These are phyloP conservation scores for Aphis gossypii DNA, from an alignment of 1,140 invertebrate species.

Conservation along the genomic window DNA sequence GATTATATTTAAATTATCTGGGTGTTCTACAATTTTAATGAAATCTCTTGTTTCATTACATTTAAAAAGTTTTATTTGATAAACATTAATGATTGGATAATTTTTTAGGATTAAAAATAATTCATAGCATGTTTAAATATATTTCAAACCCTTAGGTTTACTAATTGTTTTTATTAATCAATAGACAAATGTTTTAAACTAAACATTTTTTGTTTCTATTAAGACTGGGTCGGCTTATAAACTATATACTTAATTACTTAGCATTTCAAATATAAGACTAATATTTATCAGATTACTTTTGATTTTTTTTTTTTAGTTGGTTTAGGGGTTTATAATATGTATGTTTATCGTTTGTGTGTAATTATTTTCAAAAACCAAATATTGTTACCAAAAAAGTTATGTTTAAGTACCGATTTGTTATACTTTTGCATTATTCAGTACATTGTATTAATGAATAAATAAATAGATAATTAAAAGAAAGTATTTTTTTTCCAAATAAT, in stretches of 20 bases:
- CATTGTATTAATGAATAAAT: background rate
- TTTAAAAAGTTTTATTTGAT: background rate
- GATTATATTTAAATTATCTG: background rate
- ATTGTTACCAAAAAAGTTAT: slow-evolving; percentile 48
- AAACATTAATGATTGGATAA: background rate
- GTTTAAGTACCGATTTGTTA: background rate
- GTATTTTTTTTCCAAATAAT: background rate
- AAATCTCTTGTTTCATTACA: background rate
- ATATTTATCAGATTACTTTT: background rate
- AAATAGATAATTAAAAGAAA: background rate
- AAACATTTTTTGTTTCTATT: slow-evolving; percentile 4
- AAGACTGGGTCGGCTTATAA: slow-evolving; percentile 23
- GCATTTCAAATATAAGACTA: slow-evolving; percentile 13
- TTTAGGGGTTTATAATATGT: background rate
- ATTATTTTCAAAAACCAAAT: background rate
- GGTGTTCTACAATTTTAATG: background rate
- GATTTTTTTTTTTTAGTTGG: background rate
- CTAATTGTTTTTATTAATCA: background rate
- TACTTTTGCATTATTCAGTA: background rate
- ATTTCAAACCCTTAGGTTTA: background rate
- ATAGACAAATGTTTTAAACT: background rate
- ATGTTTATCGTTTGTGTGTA: background rate
- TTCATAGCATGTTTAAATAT: background rate
- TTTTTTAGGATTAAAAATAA: background rate
- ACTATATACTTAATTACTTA: slow-evolving; percentile 26